A percentile compares a stretch with the other conserved stretches of the same genome.
Conservation (phyloP, 2,888 invertebrate species). For the Philopedon plagiatum region DNA sequence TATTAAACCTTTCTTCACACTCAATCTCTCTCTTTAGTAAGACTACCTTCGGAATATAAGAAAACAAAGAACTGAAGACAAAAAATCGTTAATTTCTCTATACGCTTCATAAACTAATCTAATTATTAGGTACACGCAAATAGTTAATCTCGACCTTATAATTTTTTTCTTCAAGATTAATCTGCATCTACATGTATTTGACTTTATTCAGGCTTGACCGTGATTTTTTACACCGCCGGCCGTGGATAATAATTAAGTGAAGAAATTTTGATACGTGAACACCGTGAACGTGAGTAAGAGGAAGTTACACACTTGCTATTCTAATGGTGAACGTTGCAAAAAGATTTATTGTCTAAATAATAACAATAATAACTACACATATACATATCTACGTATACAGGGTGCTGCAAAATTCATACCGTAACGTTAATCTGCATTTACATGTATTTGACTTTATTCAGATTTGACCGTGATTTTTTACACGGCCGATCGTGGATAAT, state of each 20-base stretch:
- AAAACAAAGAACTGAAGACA: conserved; percentile 27
- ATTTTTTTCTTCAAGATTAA: conserved; percentile 19
- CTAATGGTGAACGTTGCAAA: no score
- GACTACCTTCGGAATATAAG: conserved; percentile 11
- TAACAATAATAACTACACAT: no score
- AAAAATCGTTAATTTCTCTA: conserved; percentile 28
- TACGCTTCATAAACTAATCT: conserved; percentile 45
- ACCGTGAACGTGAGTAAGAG: not conserved
- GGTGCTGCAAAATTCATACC: no score
- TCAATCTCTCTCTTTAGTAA: not conserved
- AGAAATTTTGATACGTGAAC: conserved; percentile 39
- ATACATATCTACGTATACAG: no score
- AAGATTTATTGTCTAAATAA: no score
- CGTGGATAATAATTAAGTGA: conserved; percentile 25
- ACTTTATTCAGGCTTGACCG: conserved; percentile 29
- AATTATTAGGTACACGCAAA: conserved; percentile 40
- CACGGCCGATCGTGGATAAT: no score
- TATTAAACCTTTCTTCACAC: not conserved
- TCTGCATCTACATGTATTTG: conserved; percentile 11
- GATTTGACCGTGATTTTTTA: no score
- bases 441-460: no score
- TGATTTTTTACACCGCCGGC: conserved; percentile 28
- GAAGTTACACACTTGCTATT: not conserved
- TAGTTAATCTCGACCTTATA: conserved; percentile 30
- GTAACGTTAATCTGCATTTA: no score